Conservation (phyloP, 2,888 invertebrate genomes). For the Melinopterus prodromus region DNA sequence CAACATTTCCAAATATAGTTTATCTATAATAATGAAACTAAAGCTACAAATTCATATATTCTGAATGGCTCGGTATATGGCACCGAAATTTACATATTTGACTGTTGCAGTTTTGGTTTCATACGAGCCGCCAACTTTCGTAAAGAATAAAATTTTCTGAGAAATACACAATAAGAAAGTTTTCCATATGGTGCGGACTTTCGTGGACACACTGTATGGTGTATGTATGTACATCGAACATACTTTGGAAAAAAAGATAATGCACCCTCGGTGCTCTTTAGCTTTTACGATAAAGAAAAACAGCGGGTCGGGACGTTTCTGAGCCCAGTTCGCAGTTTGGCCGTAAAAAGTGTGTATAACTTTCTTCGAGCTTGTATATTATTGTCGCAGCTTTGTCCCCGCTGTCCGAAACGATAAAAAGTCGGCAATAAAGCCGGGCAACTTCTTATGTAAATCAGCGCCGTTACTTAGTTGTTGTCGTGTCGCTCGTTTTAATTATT, state of each 20-base stretch:
- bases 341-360: slow-evolving; percentile 13
- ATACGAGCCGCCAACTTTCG: too few relatives aligned
- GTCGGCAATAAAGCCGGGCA: slow-evolving; percentile 36
- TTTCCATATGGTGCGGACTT: too few relatives aligned
- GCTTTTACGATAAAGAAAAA: background rate
- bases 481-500: slow-evolving; percentile 55
- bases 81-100: too few relatives aligned
- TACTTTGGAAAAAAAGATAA: background rate
- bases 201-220: too few relatives aligned
- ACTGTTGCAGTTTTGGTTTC: too few relatives aligned
- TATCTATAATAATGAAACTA: too few relatives aligned
- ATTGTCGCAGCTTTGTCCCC: slow-evolving; percentile 27
- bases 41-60: too few relatives aligned
- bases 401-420: slow-evolving; percentile 29
- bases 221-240: background rate
- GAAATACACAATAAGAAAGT: too few relatives aligned
- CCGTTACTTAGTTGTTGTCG: slow-evolving; percentile 50
- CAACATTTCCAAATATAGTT: too few relatives aligned
- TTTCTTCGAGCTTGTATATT: slow-evolving; percentile 17
- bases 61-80: too few relatives aligned
- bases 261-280: background rate
- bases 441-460: slow-evolving; percentile 47
- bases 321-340: background rate
- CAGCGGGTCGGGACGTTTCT: background rate
- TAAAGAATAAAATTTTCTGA: too few relatives aligned